phyloP scores from a whole-genome alignment of 92 coral and sea anemone genomes.

The Diadumene lineata region DNA sequence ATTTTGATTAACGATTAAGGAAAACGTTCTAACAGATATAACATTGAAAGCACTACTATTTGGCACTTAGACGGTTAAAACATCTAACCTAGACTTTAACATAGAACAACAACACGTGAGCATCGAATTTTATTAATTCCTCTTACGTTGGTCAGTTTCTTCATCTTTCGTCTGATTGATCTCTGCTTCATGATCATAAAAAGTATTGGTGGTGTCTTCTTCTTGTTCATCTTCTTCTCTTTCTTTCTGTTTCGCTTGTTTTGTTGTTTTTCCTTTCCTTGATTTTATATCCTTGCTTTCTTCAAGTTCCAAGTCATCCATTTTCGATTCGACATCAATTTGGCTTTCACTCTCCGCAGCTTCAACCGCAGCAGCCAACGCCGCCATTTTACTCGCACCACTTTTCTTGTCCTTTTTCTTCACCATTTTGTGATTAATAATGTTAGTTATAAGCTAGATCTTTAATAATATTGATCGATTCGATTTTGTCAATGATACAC shows the following conservation, averaged over 20 bases:
- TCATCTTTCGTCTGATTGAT: slow-evolving; percentile 15
- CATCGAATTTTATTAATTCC: too few species aligned
- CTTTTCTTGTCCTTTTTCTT: slow-evolving; percentile 68
- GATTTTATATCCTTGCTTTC: slow-evolving; percentile 22
- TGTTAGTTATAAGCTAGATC: slow-evolving; percentile 1
- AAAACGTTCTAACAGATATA: neutral
- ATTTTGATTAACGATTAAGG: neutral
- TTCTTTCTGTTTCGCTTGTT: slow-evolving; percentile 10
- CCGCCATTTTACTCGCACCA: slow-evolving; percentile 72
- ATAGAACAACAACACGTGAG: too few species aligned
- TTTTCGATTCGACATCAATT: slow-evolving; percentile 37
- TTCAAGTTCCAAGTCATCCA: slow-evolving; percentile 34
- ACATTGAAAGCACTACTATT: neutral
- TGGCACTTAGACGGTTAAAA: neutral
- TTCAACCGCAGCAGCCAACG: slow-evolving; percentile 95
- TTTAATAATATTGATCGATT: neutral
- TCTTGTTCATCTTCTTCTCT: slow-evolving; percentile 42
- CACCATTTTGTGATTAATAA: slow-evolving; percentile 34
- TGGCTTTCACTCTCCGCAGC: slow-evolving; percentile 84
- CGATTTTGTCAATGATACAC: slow-evolving; percentile 4
- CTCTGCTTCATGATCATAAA: slow-evolving; percentile 29
- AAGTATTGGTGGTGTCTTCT: slow-evolving; percentile 30
- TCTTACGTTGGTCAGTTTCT: slow-evolving; percentile 12
- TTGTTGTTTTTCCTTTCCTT: slow-evolving; percentile 20
- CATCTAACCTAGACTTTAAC: neutral